phyloP scores from a whole-genome alignment of 2,113 vertebrate species.

The Tapirus terrestris region DNA sequence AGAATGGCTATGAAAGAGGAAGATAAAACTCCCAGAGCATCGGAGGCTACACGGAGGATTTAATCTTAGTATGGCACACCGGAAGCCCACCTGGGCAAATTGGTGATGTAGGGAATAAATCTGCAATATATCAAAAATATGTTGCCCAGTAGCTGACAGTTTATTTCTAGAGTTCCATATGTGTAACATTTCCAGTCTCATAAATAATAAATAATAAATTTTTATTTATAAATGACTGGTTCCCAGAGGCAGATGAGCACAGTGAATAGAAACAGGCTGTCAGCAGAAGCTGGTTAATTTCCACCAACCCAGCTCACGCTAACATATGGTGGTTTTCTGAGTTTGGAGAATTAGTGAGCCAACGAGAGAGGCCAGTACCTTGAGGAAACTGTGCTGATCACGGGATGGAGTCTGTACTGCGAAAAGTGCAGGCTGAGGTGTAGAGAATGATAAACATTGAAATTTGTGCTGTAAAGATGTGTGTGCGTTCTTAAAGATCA shows the following conservation, averaged over 20 bases:
- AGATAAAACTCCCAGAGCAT: not conserved
- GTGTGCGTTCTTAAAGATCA: rapidly evolving
- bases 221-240: conserved; percentile 6
- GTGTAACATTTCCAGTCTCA: not conserved
- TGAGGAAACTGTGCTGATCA: rapidly evolving
- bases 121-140: not conserved
- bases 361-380: rapidly evolving
- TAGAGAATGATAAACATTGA: rapidly evolving
- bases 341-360: not conserved
- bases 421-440: rapidly evolving
- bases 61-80: not conserved
- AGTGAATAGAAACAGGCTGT: not conserved
- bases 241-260: not conserved
- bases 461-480: rapidly evolving
- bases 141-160: not conserved
- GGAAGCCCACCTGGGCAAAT: not conserved
- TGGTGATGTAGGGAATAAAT: not conserved
- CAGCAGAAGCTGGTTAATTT: not conserved
- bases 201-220: not conserved
- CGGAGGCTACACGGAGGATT: rapidly evolving
- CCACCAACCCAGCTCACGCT: rapidly evolving
- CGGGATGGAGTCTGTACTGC: rapidly evolving
- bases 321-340: rapidly evolving
- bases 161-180: not conserved
- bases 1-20: not conserved